Percentiles rank a stretch among this genome's conserved stretches.
phyloP scores from a whole-genome alignment of 2,888 invertebrate genomes.

The Erpobdella octoculata region DNA sequence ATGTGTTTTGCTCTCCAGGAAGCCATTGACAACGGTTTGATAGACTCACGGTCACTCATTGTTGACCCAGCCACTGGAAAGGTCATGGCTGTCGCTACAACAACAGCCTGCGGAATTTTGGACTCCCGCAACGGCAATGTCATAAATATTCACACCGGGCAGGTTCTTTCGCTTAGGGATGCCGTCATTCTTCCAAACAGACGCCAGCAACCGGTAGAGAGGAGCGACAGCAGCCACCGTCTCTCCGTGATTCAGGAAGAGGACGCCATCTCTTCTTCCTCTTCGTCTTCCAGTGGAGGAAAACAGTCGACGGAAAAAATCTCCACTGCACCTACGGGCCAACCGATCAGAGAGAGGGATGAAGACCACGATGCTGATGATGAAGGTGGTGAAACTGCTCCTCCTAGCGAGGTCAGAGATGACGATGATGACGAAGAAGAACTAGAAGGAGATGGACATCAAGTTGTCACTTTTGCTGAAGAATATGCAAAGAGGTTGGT shows the following conservation, averaged over 20 bases:
- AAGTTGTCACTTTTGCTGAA: too few species aligned
- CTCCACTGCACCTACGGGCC: not conserved
- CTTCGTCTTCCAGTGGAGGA: constrained; percentile 12
- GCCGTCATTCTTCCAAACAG: constrained; percentile 13
- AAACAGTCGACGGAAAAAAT: constrained; percentile 12
- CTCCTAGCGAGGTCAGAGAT: not conserved
- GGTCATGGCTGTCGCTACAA: constrained; percentile 36
- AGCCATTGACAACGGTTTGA: constrained; percentile 38
- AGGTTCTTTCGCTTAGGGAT: constrained; percentile 51
- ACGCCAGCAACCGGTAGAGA: not conserved
- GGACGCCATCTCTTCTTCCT: constrained; percentile 9
- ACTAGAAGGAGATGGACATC: too few species aligned
- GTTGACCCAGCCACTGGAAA: constrained; percentile 39
- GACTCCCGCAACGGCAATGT: constrained; percentile 39
- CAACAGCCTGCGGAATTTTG: constrained; percentile 38
- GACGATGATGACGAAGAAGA: too few species aligned
- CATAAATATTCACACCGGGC: constrained; percentile 53
- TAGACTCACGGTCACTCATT: constrained; percentile 37
- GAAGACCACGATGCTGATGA: too few species aligned
- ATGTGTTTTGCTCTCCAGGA: constrained; percentile 37
- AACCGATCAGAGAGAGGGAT: not conserved
- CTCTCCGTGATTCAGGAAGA: constrained; percentile 23
- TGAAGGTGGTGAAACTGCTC: not conserved
- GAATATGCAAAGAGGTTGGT: too few species aligned
- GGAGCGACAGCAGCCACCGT: not conserved